Conservation (phyloP, 2,113 vertebrate species). For the Stegostoma tigrinum region DNA sequence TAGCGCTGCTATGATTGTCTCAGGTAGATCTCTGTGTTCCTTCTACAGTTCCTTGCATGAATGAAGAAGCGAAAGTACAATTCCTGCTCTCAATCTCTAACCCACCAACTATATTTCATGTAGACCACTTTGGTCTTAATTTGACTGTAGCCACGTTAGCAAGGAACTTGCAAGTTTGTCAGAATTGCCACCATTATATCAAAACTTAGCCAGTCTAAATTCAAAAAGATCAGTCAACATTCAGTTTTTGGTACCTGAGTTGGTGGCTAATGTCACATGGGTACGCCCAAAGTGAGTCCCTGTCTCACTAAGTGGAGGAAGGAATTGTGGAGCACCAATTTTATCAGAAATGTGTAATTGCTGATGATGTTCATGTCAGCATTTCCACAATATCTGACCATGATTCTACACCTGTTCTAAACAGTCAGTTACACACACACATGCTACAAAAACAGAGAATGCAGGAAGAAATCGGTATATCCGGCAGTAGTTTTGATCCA, state of each 20-base stretch:
- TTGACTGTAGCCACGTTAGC: not conserved
- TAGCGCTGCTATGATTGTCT: not conserved
- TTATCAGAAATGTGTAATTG: not conserved
- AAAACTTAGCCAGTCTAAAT: not conserved
- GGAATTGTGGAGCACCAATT: not conserved
- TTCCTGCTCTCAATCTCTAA: not conserved
- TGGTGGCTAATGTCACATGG: not conserved
- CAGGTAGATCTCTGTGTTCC: not conserved
- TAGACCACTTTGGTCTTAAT: not conserved
- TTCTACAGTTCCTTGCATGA: not conserved
- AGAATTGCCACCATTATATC: not conserved
- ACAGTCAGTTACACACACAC: not conserved
- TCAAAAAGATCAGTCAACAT: not conserved
- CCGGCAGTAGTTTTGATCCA: no score
- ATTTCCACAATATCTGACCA: not conserved
- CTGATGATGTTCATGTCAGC: not conserved
- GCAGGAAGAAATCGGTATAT: no score
- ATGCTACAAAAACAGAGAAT: no score
- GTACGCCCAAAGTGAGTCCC: not conserved
- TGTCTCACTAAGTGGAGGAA: not conserved
- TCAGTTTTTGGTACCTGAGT: not conserved
- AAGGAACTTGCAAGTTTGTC: not conserved
- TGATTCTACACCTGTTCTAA: not conserved
- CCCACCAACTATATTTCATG: not conserved
- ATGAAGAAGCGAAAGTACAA: not conserved